phyloP scores from a whole-genome alignment of 2,888 invertebrate genomes.

The Ceraclea dissimilis region DNA sequence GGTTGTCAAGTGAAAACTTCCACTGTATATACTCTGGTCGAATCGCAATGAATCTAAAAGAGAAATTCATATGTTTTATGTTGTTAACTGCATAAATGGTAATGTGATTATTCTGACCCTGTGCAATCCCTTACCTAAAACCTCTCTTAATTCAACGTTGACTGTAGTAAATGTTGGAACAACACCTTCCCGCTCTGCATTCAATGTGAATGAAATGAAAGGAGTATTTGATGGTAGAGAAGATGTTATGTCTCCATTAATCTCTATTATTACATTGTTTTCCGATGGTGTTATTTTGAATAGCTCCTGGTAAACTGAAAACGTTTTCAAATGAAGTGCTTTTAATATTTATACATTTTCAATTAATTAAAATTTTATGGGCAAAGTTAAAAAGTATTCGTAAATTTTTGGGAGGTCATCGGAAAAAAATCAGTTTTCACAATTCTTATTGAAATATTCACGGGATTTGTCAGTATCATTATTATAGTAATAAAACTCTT shows the following conservation, averaged over 20 bases:
- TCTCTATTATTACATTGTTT: background rate
- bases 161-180: background rate
- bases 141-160: background rate
- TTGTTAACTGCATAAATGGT: too few species aligned
- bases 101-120: too few species aligned
- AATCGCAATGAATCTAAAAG: background rate
- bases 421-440: too few species aligned
- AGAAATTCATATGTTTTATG: background rate
- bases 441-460: too few species aligned
- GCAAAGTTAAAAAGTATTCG: too few species aligned
- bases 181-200: background rate
- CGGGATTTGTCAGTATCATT: too few species aligned
- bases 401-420: too few species aligned
- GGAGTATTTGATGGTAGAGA: background rate
- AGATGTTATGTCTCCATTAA: background rate
- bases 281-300: background rate
- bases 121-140: background rate
- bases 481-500: too few species aligned
- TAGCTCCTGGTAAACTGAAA: background rate
- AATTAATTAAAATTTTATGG: too few species aligned
- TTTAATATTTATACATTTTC: too few species aligned
- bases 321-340: too few species aligned
- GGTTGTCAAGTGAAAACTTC: background rate
- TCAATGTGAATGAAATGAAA: background rate
- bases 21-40: background rate